These are phyloP conservation scores for Cydia fagiglandana DNA, from an alignment of 1,140 invertebrate species.

Conservation along the genomic window DNA sequence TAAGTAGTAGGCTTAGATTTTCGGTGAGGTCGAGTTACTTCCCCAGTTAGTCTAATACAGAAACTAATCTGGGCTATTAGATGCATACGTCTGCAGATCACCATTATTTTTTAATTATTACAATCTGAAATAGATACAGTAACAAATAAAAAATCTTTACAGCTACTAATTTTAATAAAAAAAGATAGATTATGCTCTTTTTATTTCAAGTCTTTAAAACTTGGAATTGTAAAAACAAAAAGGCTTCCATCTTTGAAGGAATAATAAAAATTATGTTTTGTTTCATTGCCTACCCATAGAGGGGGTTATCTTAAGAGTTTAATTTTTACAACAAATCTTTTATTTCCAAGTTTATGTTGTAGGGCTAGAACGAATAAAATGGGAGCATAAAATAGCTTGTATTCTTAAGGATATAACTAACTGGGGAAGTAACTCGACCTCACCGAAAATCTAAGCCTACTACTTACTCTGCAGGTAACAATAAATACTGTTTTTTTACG, in stretches of 20 bases:
- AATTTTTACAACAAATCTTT: constrained; percentile 72
- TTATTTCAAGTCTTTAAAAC: constrained; percentile 63
- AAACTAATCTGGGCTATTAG: too few relatives aligned
- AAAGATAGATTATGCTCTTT: constrained; percentile 49
- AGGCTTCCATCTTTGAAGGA: constrained; percentile 55
- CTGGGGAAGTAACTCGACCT: too few relatives aligned
- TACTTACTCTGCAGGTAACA: too few relatives aligned
- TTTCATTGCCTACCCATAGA: constrained; percentile 55
- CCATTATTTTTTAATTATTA: too few relatives aligned
- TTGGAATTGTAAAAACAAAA: constrained; percentile 67
- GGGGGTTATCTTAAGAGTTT: constrained; percentile 61
- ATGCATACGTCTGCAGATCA: too few relatives aligned
- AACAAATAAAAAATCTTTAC: constrained; percentile 53
- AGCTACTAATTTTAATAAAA: constrained; percentile 39
- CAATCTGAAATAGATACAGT: constrained; percentile 31
- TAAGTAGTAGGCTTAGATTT: background rate
- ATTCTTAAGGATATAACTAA: constrained; percentile 55
- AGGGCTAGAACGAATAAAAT: constrained; percentile 55
- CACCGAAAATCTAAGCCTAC: too few relatives aligned
- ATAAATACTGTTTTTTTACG: constrained; percentile 47
- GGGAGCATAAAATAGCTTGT: constrained; percentile 55
- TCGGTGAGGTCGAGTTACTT: background rate
- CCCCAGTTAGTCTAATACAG: background rate
- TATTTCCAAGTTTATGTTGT: constrained; percentile 60
- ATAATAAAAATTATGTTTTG: constrained; percentile 67